Conservation (phyloP, 2,888 invertebrate genomes). For the Heliconius sara region DNA sequence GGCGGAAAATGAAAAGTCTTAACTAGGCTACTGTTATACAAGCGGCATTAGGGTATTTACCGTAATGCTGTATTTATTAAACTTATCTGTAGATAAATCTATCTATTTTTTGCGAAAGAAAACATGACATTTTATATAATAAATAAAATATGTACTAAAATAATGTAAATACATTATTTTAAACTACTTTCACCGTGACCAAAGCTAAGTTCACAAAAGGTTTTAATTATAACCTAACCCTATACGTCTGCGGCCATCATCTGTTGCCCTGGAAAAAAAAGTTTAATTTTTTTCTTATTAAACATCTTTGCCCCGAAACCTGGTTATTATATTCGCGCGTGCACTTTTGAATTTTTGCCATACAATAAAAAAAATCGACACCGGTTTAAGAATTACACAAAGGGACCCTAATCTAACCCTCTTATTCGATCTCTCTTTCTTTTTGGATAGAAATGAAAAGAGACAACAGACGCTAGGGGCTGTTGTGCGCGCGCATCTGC, state of each 20-base stretch:
- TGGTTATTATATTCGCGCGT: slow-evolving; percentile 28
- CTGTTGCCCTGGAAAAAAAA: background rate
- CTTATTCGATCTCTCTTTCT: slow-evolving; percentile 8
- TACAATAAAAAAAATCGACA: slow-evolving; percentile 20
- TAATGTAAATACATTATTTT: background rate
- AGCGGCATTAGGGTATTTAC: background rate
- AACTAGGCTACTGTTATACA: background rate
- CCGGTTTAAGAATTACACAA: slow-evolving; percentile 25
- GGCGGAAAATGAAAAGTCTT: too few relatives aligned
- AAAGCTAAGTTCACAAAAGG: slow-evolving; percentile 2
- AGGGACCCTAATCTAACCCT: slow-evolving; percentile 30
- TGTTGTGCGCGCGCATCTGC: slow-evolving; percentile 49
- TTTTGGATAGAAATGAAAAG: slow-evolving; percentile 32
- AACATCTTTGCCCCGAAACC: slow-evolving; percentile 25
- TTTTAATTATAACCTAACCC: slow-evolving; percentile 22
- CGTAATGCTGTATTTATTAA: background rate
- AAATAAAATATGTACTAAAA: background rate
- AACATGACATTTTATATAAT: background rate
- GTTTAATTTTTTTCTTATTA: background rate
- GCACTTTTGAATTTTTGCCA: slow-evolving; percentile 17
- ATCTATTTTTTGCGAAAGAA: background rate
- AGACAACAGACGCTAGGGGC: slow-evolving; percentile 47
- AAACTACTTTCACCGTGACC: slow-evolving; percentile 4
- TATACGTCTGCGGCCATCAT: slow-evolving; percentile 21
- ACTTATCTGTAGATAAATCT: background rate